Conservation (phyloP, 2,888 invertebrate species). For the Dynastes maya region DNA sequence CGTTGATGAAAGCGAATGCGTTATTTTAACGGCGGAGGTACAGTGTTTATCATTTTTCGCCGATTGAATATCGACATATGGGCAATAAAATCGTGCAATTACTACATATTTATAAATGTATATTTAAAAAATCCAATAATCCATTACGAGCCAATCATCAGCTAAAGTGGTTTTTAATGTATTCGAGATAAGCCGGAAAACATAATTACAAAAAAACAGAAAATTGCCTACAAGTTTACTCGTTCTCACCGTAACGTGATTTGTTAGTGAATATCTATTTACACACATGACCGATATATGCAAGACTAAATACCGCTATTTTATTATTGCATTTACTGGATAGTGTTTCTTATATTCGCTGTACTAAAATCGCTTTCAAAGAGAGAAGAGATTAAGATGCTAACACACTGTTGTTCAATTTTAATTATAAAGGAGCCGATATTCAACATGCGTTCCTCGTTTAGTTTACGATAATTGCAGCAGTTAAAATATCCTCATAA, state of each 20-base stretch:
- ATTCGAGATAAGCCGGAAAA: constrained; percentile 26
- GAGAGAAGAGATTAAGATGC: constrained; percentile 13
- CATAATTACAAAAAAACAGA: constrained; percentile 37
- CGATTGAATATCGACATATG: constrained; percentile 36
- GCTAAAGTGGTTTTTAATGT: constrained; percentile 45
- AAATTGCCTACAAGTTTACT: constrained; percentile 26
- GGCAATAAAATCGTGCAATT: constrained; percentile 43
- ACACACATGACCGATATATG: constrained; percentile 7
- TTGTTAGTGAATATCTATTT: constrained; percentile 35
- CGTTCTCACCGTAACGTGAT: constrained; percentile 24
- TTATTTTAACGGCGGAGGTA: constrained; percentile 15
- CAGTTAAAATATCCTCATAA: not conserved
- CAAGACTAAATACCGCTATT: constrained; percentile 12
- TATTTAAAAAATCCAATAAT: constrained; percentile 33
- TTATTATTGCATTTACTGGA: not conserved
- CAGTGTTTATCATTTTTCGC: constrained; percentile 23
- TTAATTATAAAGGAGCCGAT: constrained; percentile 17
- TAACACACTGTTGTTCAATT: not conserved
- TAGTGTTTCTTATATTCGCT: constrained; percentile 8
- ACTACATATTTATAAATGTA: constrained; percentile 26
- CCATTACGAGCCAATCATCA: constrained; percentile 19
- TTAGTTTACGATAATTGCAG: constrained; percentile 7
- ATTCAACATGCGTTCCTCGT: not conserved
- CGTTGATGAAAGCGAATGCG: not conserved
- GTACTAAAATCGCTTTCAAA: constrained; percentile 17